Base-by-base conservation (phyloP, 2,113 vertebrate genomes). In the Notothenia rossii region DNA sequence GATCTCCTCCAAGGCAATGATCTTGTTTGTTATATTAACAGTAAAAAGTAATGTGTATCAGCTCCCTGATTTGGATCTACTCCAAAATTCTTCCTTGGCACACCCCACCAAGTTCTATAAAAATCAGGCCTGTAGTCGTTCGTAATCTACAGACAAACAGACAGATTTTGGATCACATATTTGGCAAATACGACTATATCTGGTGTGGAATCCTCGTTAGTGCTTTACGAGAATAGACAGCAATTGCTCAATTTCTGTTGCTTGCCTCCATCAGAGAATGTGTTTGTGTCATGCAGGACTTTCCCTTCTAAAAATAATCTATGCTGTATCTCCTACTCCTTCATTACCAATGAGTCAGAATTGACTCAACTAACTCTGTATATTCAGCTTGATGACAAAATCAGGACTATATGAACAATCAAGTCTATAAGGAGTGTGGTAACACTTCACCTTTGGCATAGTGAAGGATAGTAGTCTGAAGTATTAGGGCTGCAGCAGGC, bases 371-470 rank as follows among this genome's bases (percentile, higher is more conserved):
- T 20, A 53, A 10, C 68, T 45, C 10, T 53, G 7, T 40, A 40
- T 8, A 12, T 59, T 88, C 3, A 65, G 33, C 36, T 40, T 40
- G 20, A 76, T 70, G 75, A 76, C 66, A 46, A 73, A 71, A 40
- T 40, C n/a, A 25, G 2, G 45, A 15, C 22, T 63, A 55, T 40
- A 40, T 40, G 36, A 40, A 5, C 25, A 55, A 55, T 74, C 1
- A 45, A 7, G 48, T 4, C 46, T 50, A 45, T 78, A 46, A 59
- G n/a, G 20, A 56, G 67, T 75, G 81, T 86, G 49, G 65, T 56
- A 75, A 76, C 65, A 55, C 66, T 64, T 67, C 2, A 77, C 72
- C 75, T 82, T 76, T 64, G 62, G 69, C 74, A 82, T 20, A n/a
- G 60, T 63, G 22, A 10, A 12, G 48, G 36, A 40, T n/a, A 46